Evolutionary conservation across 2,113 vertebrate species (phyloP).

Genomic region (Melanotaenia duboulayi): DNA sequence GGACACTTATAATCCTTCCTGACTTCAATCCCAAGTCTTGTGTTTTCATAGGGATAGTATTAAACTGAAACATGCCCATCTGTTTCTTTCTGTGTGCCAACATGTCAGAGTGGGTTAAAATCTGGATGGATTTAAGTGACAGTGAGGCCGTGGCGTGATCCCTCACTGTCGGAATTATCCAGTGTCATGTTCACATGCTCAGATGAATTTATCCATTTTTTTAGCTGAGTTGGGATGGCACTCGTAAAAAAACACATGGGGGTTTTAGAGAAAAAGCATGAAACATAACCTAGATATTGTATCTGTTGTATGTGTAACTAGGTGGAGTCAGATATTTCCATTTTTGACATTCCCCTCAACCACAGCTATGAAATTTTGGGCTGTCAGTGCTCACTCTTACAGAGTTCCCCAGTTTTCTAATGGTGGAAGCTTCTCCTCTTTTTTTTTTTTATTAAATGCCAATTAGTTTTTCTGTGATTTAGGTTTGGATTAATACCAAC

Average conservation of each 20-base stretch:
- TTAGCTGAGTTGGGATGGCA: slow-evolving; percentile 48
- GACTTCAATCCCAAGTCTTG: slow-evolving; percentile 70
- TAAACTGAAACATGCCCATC: slow-evolving; percentile 79
- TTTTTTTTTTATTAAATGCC: not conserved
- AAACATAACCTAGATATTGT: slow-evolving; percentile 53
- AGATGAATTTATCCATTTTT: slow-evolving; percentile 52
- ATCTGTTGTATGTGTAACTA: slow-evolving; percentile 37
- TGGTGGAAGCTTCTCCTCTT: not conserved
- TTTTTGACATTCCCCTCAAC: slow-evolving; percentile 25
- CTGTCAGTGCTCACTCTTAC: not conserved
- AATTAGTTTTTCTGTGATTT: not conserved
- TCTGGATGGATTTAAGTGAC: slow-evolving; percentile 67
- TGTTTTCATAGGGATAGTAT: slow-evolving; percentile 76
- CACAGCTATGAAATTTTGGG: slow-evolving; percentile 16
- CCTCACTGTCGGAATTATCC: slow-evolving; percentile 54
- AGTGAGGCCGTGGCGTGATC: slow-evolving; percentile 63
- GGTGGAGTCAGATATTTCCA: slow-evolving; percentile 46
- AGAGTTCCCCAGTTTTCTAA: slow-evolving; percentile 3
- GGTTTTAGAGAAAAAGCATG: slow-evolving; percentile 28
- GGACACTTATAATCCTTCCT: slow-evolving; percentile 61
- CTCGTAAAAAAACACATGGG: slow-evolving; percentile 35
- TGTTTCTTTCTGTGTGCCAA: slow-evolving; percentile 71
- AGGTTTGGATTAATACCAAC: not conserved
- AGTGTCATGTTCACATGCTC: slow-evolving; percentile 68
- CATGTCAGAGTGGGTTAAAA: slow-evolving; percentile 71